phyloP scores from a whole-genome alignment of 2,113 vertebrate species.

The Rattus rattus region DNA sequence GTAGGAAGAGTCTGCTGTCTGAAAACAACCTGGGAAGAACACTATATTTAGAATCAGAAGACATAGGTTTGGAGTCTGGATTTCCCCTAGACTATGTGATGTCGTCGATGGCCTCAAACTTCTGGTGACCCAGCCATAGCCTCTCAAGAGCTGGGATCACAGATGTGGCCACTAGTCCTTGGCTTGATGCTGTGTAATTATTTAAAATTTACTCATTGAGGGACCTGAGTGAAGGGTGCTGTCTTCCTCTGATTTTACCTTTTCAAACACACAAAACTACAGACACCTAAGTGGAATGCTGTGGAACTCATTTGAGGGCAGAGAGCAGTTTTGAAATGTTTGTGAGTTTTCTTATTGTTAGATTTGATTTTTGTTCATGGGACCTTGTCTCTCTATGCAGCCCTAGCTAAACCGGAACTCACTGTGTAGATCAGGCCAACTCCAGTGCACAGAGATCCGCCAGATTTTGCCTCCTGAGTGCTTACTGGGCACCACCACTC shows the following conservation, averaged over 20 bases:
- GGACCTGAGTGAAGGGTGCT: background rate
- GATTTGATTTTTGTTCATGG: background rate
- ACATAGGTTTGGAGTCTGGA: background rate
- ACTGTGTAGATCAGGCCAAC: background rate
- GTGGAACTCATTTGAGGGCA: background rate
- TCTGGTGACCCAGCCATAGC: background rate
- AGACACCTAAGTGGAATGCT: background rate
- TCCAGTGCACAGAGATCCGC: background rate
- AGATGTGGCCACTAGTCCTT: background rate
- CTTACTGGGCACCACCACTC: background rate
- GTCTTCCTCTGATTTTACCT: constrained; percentile 8
- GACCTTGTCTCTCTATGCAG: background rate
- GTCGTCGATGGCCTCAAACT: background rate
- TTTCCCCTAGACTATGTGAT: background rate
- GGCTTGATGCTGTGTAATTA: constrained; percentile 7
- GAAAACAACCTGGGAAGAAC: background rate
- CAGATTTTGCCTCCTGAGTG: background rate
- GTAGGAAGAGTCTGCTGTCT: background rate
- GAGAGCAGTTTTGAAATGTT: background rate
- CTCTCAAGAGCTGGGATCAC: background rate
- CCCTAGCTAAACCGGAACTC: background rate
- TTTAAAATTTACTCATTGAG: background rate
- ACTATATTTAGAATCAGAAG: constrained; percentile 32
- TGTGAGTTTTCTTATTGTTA: background rate
- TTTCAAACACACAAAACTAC: background rate